Base-by-base conservation (phyloP, 2,113 vertebrate species). In the Barnardius zonarius region DNA sequence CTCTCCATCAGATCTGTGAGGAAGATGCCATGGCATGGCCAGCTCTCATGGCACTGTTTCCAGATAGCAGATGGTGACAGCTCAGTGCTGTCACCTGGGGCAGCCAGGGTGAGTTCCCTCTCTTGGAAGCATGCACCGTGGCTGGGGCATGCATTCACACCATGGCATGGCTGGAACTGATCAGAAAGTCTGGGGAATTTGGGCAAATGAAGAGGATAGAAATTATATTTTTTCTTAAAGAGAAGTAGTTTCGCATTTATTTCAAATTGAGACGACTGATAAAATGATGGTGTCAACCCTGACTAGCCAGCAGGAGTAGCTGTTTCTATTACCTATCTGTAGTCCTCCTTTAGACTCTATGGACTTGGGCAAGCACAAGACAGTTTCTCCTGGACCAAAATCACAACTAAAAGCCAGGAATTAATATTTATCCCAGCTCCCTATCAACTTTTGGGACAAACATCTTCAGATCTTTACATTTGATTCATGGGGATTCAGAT, bases 21-120 rank as follows among this genome's bases (percentile, higher is more conserved):
- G 82, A 92, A 92, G 88, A 88, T 88, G 86, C 80, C 9, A 25
- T 54, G 62, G 74, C 92, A 73, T n/a, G 92, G 86, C 86, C 92
- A 94, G 83, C 88, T 92, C 91, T 96, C 55, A 27, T 95, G 96
- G 95, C 90, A 93, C 52, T 52, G 95, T 86, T 96, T 92, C 96
- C 91, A 83, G 80, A 41, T 28, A 94, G 91, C 95, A 96, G 96
- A 95, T 96, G 96, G 95, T 86, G 83, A 79, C 91, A 94, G 70
- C 74, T 69, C 86, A 73, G 92, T 0, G 7, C 48, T 73, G 69
- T 81, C 94, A 95, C 80, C 86, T 7, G 11, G 73, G 41, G 96
- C 95, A 94, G 88, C 82, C 11, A 6, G 41, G 62, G 79, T 84
- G 80, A 92, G 73, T 64, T 94, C 83, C 62, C 66, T 89, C 80